Evolutionary conservation across 2,888 invertebrate genomes (phyloP).

Genomic region (Leptinotarsa rubiginosa): DNA sequence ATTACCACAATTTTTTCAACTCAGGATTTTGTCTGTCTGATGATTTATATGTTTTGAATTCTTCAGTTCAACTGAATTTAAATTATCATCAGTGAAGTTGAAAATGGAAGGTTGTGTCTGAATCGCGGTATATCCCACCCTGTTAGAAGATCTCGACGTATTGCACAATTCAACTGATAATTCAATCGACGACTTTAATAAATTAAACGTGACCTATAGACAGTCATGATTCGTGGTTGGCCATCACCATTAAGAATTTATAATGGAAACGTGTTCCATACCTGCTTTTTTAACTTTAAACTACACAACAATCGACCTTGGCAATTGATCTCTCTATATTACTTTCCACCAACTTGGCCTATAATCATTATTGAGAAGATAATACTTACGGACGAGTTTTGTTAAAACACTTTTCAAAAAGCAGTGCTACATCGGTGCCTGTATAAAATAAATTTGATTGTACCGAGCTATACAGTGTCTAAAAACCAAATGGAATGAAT

Average conservation of each 20-base stretch:
- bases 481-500: too few species aligned
- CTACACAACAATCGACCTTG: slow-evolving; percentile 11
- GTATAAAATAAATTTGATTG: too few species aligned
- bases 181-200: not conserved
- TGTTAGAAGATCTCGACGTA: not conserved
- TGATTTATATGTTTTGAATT: too few species aligned
- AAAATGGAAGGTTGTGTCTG: too few species aligned
- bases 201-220: slow-evolving; percentile 18
- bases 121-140: too few species aligned
- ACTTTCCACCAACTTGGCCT: slow-evolving; percentile 9
- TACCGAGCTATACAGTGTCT: too few species aligned
- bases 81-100: too few species aligned
- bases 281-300: not conserved
- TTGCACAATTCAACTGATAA: not conserved
- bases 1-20: too few species aligned
- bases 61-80: too few species aligned
- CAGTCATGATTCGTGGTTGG: slow-evolving; percentile 10
- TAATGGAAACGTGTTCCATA: slow-evolving; percentile 3
- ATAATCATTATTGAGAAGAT: not conserved
- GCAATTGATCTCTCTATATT: not conserved
- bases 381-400: not conserved
- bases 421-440: too few species aligned
- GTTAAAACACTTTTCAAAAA: too few species aligned
- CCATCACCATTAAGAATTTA: slow-evolving; percentile 6
- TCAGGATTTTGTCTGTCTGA: too few species aligned